Evolutionary conservation across 2,888 invertebrate species (phyloP), one percentile per base, ranked within the genome.

Genomic region (Leptopterna dolabrata): DNA sequence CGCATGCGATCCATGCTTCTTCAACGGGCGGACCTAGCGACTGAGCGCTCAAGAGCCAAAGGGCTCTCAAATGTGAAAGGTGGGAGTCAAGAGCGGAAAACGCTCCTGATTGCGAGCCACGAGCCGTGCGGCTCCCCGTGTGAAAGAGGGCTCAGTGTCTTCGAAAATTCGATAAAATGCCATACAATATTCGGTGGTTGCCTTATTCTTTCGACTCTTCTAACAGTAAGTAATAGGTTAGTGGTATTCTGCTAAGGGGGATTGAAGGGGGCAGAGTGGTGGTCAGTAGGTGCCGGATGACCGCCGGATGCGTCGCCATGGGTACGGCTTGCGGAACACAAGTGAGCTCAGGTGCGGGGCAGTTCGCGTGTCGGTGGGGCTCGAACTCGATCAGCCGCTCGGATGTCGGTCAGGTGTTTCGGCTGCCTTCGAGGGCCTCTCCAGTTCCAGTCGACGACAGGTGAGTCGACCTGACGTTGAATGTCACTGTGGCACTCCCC

Each of bases 391-490:
- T 16, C 14, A 45, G 45, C 27, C 78, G 78, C 27, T 78, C 78
- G 55, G 36, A 83, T 83, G 83, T 83, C 83, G 63, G 83, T 41
- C 41, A 19, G 70, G 27, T 83, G 83, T 41, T 71, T 83, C 43
- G 11, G 63, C 41, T 83, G 83, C 43, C 30, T 83, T 24, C 70
- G 55, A 43, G 43, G 43, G 27, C 83, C 80, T 29, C 30, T 19
- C 27, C 24, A 43, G 43, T 71, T 83, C 45, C 36, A 2, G 0
- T 83, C 83, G n/a, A 83, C 83, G 41, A 43, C 71, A 70, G 83
- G 83, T 83, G 55, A 81, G 81, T 81, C 45, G 41, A 1, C 43
- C 41, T 41, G 29, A 76, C 76, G 76, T 76, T 76, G 11, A 14
- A 51, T 19, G n/a, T 51, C 51, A 51, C 51, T 19, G 51, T 51